Conservation (phyloP, 2,113 vertebrate genomes). For the Brachyistius frenatus region DNA sequence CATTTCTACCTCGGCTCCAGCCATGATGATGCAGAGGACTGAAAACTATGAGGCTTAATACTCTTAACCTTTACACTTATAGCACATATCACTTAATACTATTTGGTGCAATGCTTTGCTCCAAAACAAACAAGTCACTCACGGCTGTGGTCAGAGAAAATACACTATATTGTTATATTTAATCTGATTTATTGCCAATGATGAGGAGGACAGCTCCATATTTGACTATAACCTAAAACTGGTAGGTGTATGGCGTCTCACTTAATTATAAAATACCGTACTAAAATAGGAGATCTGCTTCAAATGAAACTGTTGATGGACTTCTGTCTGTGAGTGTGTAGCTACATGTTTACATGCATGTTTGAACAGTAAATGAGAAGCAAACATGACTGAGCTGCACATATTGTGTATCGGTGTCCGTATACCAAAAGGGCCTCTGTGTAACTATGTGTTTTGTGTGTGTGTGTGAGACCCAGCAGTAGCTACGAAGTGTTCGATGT, state of each 20-base stretch:
- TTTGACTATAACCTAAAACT: neutral
- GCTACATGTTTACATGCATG: constrained; percentile 66
- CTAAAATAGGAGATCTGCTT: constrained; percentile 37
- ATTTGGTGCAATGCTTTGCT: constrained; percentile 12
- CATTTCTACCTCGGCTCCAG: constrained; percentile 13
- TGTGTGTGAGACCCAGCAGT: constrained; percentile 36
- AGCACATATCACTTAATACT: neutral
- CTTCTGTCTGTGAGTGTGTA: constrained; percentile 27
- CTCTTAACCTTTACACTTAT: constrained; percentile 20
- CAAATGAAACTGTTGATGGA: constrained; percentile 34
- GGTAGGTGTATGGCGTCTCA: neutral
- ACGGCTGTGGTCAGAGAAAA: neutral
- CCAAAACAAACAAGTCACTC: constrained; percentile 19
- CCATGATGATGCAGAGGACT: constrained; percentile 1
- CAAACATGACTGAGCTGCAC: constrained; percentile 58
- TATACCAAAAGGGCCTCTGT: constrained; percentile 45
- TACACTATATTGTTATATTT: neutral
- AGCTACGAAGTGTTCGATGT: constrained; percentile 91
- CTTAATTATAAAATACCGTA: constrained; percentile 29
- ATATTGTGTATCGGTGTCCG: constrained; percentile 45
- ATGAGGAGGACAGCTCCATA: neutral
- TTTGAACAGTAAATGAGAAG: constrained; percentile 56
- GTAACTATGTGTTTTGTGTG: constrained; percentile 32
- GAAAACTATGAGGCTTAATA: constrained; percentile 15
- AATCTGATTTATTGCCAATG: neutral